Percentiles rank a stretch among this genome's conserved stretches.
These are phyloP conservation scores for Acrocephalus scirpaceus DNA, from an alignment of 2,797 vertebrate genomes.

Conservation along the genomic window DNA sequence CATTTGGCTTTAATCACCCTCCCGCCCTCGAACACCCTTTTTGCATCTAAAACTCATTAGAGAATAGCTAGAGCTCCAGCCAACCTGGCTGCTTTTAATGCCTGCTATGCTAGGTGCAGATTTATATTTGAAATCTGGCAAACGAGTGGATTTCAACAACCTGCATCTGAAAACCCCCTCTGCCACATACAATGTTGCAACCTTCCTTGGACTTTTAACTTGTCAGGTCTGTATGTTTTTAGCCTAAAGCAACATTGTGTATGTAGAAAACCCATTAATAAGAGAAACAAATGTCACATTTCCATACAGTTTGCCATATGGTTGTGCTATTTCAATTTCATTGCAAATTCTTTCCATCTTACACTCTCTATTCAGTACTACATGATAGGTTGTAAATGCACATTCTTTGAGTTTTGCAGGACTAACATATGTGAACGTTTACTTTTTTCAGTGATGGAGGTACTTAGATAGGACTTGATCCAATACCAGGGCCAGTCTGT, in stretches of 20 bases:
- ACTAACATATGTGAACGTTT: not conserved
- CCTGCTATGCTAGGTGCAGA: not conserved
- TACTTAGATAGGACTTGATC: not conserved
- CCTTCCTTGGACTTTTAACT: not conserved
- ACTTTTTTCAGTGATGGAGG: not conserved
- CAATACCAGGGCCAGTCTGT: not conserved
- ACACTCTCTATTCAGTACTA: not conserved
- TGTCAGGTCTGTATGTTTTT: not conserved
- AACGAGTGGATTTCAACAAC: not conserved
- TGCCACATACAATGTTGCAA: not conserved
- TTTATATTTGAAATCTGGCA: not conserved
- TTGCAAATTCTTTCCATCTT: slow-evolving; percentile 58
- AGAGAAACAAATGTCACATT: slow-evolving; percentile 41
- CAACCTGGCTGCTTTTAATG: not conserved
- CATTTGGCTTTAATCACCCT: not conserved
- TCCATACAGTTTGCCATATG: slow-evolving; percentile 45
- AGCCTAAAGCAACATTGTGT: not conserved
- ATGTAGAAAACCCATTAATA: slow-evolving; percentile 28
- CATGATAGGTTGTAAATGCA: not conserved
- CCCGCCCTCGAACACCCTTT: accelerated
- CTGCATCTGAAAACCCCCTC: not conserved
- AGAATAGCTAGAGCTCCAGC: not conserved
- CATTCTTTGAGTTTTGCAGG: not conserved
- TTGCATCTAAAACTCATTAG: not conserved
- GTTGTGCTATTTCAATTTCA: slow-evolving; percentile 49